Evolutionary conservation across 1,140 invertebrate species (phyloP).

Genomic region (Goniozus legneri): DNA sequence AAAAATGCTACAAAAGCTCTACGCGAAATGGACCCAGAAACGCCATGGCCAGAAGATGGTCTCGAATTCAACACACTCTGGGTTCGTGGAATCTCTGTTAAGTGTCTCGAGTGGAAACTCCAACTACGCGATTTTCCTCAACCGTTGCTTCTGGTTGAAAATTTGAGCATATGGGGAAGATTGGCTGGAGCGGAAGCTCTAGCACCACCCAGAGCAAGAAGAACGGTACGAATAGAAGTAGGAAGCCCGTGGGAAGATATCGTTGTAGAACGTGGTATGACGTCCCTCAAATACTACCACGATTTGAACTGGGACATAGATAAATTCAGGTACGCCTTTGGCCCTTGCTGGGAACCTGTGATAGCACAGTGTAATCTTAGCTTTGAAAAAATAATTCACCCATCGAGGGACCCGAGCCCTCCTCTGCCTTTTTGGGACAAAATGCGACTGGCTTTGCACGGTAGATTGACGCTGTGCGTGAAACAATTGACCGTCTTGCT

Average conservation of each 20-base stretch:
- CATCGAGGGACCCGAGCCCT: slow-evolving; percentile 89
- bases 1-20: slow-evolving; percentile 74
- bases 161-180: slow-evolving; percentile 83
- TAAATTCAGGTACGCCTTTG: slow-evolving; percentile 88
- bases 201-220: slow-evolving; percentile 71
- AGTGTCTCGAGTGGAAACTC: slow-evolving; percentile 81
- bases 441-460: slow-evolving; percentile 88
- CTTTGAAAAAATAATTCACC: slow-evolving; percentile 81
- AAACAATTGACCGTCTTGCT: slow-evolving; percentile 82
- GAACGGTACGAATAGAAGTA: slow-evolving; percentile 69
- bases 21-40: slow-evolving; percentile 76
- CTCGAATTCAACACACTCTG: slow-evolving; percentile 90
- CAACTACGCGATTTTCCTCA: slow-evolving; percentile 95
- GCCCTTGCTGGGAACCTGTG: slow-evolving; percentile 97
- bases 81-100: slow-evolving; percentile 81
- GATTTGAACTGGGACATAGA: slow-evolving; percentile 94
- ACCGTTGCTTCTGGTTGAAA: slow-evolving; percentile 78
- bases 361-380: slow-evolving; percentile 92
- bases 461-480: slow-evolving; percentile 82
- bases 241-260: slow-evolving; percentile 73
- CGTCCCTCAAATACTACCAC: slow-evolving; percentile 94
- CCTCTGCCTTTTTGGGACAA: slow-evolving; percentile 98
- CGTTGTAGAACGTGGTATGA: slow-evolving; percentile 82
- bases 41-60: slow-evolving; percentile 86
- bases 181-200: slow-evolving; percentile 86